Conservation (phyloP, 2,888 invertebrate species). For the Xylophagus ater region DNA sequence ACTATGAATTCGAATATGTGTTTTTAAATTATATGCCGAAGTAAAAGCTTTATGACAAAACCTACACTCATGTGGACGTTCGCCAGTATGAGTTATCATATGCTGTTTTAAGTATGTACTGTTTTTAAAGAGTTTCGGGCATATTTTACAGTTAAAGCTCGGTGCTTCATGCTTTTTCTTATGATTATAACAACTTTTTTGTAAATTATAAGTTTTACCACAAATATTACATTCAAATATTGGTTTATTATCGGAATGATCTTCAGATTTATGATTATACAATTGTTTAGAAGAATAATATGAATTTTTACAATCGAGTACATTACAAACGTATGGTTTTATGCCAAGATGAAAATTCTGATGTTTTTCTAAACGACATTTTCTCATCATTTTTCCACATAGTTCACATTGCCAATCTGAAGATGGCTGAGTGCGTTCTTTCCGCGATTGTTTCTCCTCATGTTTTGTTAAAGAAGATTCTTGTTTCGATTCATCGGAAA, state of each 20-base stretch:
- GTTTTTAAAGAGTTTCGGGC: slow-evolving; percentile 2
- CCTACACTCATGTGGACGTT: slow-evolving; percentile 5
- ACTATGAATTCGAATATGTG: slow-evolving; percentile 4
- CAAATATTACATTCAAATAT: slow-evolving; percentile 6
- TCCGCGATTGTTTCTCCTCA: no score
- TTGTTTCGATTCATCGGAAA: no score
- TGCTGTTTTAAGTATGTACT: slow-evolving; percentile 8
- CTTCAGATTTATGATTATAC: slow-evolving; percentile 3
- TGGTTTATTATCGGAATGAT: slow-evolving; percentile 1
- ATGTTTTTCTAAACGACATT: slow-evolving; percentile 1
- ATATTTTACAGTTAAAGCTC: slow-evolving; percentile 3
- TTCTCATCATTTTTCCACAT: slow-evolving; percentile 9
- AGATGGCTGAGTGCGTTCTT: no score
- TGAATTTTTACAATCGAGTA: slow-evolving; percentile 1
- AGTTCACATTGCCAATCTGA: slow-evolving; percentile 9
- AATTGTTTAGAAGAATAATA: slow-evolving; percentile 4
- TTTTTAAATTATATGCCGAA: slow-evolving; percentile 6
- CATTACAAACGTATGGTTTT: slow-evolving; percentile 3
- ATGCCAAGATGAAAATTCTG: slow-evolving; percentile 5
- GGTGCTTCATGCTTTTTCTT: slow-evolving; percentile 7
- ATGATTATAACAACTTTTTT: slow-evolving; percentile 9
- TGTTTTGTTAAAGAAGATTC: no score
- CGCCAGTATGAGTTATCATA: slow-evolving; percentile 7
- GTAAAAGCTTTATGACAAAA: slow-evolving; percentile 7
- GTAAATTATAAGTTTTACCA: slow-evolving; percentile 6